These are phyloP conservation scores for Meloidogyne hapla DNA, from an alignment of 1,140 invertebrate species.

Conservation along the genomic window DNA sequence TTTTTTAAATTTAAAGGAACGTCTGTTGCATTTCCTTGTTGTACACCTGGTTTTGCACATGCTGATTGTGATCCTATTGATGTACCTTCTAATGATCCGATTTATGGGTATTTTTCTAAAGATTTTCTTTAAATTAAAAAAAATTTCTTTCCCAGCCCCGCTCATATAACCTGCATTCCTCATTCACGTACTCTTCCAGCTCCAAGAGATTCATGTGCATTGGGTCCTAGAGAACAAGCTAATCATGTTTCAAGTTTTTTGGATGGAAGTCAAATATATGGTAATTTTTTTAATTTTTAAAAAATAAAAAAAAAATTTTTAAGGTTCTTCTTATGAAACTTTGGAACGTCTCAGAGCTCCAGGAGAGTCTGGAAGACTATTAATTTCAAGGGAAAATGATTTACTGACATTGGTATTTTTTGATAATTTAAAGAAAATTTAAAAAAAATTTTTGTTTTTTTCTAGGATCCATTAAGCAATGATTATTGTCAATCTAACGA, in stretches of 20 bases:
- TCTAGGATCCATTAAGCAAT: slow-evolving; percentile 32
- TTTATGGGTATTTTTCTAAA: slow-evolving; percentile 39
- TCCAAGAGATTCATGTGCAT: slow-evolving; percentile 47
- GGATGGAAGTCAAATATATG: slow-evolving; percentile 82
- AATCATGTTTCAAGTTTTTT: slow-evolving; percentile 88
- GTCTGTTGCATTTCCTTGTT: slow-evolving; percentile 51
- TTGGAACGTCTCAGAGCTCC: slow-evolving; percentile 25
- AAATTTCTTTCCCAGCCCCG: background rate
- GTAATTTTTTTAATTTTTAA: slow-evolving; percentile 69
- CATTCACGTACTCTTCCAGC: slow-evolving; percentile 56
- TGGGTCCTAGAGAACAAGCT: slow-evolving; percentile 82
- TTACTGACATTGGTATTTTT: slow-evolving; percentile 20
- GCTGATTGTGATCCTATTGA: slow-evolving; percentile 59
- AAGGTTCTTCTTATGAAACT: slow-evolving; percentile 28
- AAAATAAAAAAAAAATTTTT: slow-evolving; percentile 62
- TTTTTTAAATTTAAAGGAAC: slow-evolving; percentile 8
- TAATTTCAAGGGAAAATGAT: slow-evolving; percentile 33
- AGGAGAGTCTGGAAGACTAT: slow-evolving; percentile 26
- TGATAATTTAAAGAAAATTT: background rate
- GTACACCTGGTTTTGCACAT: slow-evolving; percentile 53
- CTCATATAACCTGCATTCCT: slow-evolving; percentile 50
- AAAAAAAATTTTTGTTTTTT: background rate
- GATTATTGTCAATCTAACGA: slow-evolving; percentile 37
- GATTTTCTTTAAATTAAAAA: background rate
- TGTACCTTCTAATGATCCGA: slow-evolving; percentile 46